Evolutionary conservation across 2,888 invertebrate species (phyloP).

Genomic region (Coleophora flavipennella): DNA sequence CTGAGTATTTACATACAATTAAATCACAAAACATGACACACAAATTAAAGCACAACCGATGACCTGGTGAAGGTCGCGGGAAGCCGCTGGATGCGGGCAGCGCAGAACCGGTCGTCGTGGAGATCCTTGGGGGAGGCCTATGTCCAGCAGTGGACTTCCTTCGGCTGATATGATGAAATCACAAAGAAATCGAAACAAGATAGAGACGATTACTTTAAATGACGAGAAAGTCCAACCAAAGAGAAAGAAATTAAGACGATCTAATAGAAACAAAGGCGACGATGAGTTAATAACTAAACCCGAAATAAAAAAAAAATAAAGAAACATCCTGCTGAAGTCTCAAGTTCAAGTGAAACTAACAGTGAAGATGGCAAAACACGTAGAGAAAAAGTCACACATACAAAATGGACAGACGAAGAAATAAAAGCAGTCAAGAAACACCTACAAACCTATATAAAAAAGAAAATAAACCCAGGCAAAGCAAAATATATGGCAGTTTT

Average conservation of each 20-base stretch:
- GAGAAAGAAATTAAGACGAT: neutral
- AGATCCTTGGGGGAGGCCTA: too few relatives aligned
- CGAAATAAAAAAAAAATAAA: neutral
- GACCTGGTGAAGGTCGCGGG: too few relatives aligned
- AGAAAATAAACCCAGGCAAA: conserved; percentile 3
- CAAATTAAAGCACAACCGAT: neutral
- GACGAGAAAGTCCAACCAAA: neutral
- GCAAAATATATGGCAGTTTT: conserved; percentile 2
- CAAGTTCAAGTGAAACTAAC: neutral
- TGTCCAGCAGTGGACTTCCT: too few relatives aligned
- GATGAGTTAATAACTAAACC: neutral
- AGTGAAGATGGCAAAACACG: neutral
- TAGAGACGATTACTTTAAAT: neutral
- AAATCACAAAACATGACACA: neutral
- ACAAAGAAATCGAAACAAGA: neutral
- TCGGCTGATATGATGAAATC: neutral
- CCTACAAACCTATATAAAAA: neutral
- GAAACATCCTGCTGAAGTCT: neutral
- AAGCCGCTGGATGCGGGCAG: too few relatives aligned
- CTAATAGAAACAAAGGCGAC: neutral
- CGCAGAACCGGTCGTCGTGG: too few relatives aligned
- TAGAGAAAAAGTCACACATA: conserved; percentile 1
- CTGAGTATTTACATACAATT: neutral
- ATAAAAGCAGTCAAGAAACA: conserved; percentile 1
- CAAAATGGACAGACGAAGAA: conserved; percentile 2